Percentiles rank a stretch among this genome's conserved stretches.
Conservation (phyloP, 2,797 vertebrate genomes). For the Pseudocheirus occidentalis region DNA sequence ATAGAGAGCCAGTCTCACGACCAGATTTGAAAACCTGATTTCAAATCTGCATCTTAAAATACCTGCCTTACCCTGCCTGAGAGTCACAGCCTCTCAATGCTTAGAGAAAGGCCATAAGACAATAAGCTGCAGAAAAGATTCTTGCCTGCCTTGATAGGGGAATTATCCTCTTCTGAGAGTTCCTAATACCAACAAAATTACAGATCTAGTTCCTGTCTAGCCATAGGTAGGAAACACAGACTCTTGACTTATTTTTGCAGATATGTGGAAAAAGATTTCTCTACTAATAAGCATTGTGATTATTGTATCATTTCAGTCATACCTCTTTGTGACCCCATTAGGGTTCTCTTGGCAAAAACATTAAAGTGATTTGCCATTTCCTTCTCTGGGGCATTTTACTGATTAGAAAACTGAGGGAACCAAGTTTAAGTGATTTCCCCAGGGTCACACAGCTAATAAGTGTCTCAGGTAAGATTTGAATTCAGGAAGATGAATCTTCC, state of each 20-base stretch:
- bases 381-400: neutral
- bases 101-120: neutral
- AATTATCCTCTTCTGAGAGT: neutral
- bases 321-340: neutral
- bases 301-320: neutral
- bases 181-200: neutral
- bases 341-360: neutral
- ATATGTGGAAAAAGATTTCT: neutral
- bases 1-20: neutral
- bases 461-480: neutral
- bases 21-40: neutral
- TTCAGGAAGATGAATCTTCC: neutral
- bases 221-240: neutral
- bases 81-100: neutral
- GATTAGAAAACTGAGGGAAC: neutral
- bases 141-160: neutral
- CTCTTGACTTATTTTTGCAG: neutral
- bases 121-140: neutral
- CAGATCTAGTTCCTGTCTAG: neutral
- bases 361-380: neutral
- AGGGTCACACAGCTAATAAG: neutral
- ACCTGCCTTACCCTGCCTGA: neutral
- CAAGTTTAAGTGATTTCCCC: neutral
- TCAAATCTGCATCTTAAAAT: neutral
- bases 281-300: neutral